Percentiles rank a stretch among this genome's conserved stretches.
Evolutionary conservation across 2,113 vertebrate species (phyloP).

Genomic region (Chloropsis hardwickii): DNA sequence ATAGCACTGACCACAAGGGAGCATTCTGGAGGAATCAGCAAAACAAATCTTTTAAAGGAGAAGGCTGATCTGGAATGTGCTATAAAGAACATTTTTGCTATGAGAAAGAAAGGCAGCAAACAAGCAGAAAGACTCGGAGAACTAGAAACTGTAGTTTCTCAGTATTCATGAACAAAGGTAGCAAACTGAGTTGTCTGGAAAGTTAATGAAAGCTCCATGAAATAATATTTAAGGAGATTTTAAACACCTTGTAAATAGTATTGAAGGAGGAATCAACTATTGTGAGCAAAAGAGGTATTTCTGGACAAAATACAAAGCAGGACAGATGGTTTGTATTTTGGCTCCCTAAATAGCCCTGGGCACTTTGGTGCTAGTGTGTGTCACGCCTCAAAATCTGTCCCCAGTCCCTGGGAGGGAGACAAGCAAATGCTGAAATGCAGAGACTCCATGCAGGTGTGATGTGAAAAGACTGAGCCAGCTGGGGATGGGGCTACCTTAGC

Average conservation of each 20-base stretch:
- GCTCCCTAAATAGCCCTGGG: neutral
- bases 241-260: neutral
- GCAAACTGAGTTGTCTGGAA: neutral
- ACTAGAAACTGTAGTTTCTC: neutral
- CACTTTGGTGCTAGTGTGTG: neutral
- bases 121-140: neutral
- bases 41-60: neutral
- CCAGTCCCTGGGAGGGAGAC: accelerated
- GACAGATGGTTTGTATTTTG: neutral
- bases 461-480: neutral
- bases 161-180: neutral
- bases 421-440: neutral
- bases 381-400: neutral
- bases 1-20: neutral
- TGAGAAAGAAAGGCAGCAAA: neutral
- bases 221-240: neutral
- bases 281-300: neutral
- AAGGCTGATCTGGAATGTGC: neutral
- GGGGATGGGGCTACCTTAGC: neutral
- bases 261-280: neutral
- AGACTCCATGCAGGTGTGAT: neutral
- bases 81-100: neutral
- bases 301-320: neutral
- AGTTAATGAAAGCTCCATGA: neutral
- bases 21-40: neutral